These are phyloP conservation scores for Alauda arvensis DNA, from an alignment of 2,797 vertebrate species.

Conservation along the genomic window DNA sequence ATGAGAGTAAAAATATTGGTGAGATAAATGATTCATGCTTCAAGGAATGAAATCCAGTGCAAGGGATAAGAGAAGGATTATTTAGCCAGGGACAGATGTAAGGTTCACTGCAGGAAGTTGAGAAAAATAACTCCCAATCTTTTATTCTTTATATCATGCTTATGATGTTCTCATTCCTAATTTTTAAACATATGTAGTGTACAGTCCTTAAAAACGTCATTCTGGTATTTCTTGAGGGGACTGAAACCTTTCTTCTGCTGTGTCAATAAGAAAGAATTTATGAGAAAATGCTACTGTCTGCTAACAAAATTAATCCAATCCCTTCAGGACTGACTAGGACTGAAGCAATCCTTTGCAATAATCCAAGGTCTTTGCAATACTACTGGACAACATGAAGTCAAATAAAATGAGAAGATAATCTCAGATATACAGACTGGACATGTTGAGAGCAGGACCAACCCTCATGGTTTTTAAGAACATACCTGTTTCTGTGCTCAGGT, in stretches of 20 bases:
- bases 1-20: background rate
- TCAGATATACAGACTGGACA: background rate
- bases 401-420: background rate
- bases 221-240: background rate
- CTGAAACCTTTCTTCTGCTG: background rate
- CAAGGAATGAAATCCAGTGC: background rate
- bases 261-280: background rate
- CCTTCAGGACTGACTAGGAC: background rate
- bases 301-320: slow-evolving; percentile 34
- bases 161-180: background rate
- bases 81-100: background rate
- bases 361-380: slow-evolving; percentile 13
- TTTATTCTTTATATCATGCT: background rate
- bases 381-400: background rate
- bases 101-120: background rate
- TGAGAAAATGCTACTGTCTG: background rate
- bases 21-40: background rate
- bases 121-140: background rate
- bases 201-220: background rate
- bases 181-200: background rate
- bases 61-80: background rate
- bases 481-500: background rate
- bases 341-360: background rate
- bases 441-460: background rate
- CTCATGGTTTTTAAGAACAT: background rate